Evolutionary conservation across 1,140 invertebrate genomes (phyloP).

Genomic region (Saccostrea glomerata): DNA sequence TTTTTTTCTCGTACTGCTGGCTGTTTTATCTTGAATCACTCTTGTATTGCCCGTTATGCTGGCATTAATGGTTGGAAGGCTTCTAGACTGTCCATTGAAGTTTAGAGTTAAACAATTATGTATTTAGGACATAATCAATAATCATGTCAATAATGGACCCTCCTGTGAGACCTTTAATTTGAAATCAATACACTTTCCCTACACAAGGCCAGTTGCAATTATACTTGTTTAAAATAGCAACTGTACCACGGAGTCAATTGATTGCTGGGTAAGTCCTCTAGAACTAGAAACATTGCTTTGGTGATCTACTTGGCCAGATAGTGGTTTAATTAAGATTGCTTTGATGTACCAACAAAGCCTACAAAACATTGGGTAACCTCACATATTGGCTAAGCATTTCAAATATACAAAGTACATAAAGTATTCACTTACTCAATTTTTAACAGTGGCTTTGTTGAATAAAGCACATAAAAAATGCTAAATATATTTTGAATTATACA

Average conservation of each 20-base stretch:
- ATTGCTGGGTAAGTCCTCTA: constrained; percentile 10
- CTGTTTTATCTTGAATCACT: constrained; percentile 4
- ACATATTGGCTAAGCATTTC: not conserved
- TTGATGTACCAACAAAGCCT: not conserved
- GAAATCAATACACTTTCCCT: constrained; percentile 36
- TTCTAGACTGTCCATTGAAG: constrained; percentile 19
- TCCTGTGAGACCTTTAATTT: not conserved
- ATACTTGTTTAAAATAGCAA: constrained; percentile 37
- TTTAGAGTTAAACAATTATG: constrained; percentile 35
- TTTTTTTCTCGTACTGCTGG: not conserved
- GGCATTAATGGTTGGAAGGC: constrained; percentile 19
- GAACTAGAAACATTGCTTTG: not conserved
- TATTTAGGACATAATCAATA: constrained; percentile 38
- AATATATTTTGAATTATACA: too few relatives aligned
- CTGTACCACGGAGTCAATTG: constrained; percentile 22
- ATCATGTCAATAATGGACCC: constrained; percentile 24
- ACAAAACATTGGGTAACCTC: not conserved
- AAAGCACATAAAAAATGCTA: too few relatives aligned
- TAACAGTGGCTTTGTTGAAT: too few relatives aligned
- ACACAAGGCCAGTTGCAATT: constrained; percentile 30
- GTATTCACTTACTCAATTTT: not conserved
- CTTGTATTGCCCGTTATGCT: not conserved
- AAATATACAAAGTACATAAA: not conserved
- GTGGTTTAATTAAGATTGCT: not conserved
- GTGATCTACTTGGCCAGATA: not conserved